Evolutionary conservation across 2,888 invertebrate species (phyloP).

Genomic region (Nomada ferruginata): DNA sequence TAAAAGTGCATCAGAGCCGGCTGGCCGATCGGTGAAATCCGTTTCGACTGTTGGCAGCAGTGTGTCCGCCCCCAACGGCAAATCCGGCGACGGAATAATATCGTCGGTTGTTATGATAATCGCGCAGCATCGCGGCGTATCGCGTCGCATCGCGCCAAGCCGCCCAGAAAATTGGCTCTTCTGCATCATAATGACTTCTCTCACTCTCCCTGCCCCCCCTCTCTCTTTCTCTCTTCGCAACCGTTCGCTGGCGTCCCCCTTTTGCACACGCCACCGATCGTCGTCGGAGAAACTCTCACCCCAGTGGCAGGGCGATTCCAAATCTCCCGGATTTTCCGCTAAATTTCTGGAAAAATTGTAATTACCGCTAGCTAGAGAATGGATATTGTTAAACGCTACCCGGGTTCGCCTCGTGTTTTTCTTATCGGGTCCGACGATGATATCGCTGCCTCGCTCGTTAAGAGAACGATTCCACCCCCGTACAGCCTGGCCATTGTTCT

Average conservation of each 20-base stretch:
- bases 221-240: background rate
- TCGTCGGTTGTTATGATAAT: conserved; percentile 84
- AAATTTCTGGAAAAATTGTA: conserved; percentile 70
- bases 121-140: conserved; percentile 81
- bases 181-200: conserved; percentile 84
- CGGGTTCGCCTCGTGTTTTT: background rate
- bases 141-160: conserved; percentile 83
- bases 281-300: conserved; percentile 39
- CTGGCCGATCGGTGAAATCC: conserved; percentile 72
- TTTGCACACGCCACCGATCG: conserved; percentile 27
- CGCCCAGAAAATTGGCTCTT: conserved; percentile 84
- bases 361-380: conserved; percentile 42
- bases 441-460: conserved; percentile 31
- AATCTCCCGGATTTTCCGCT: conserved; percentile 68
- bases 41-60: conserved; percentile 65
- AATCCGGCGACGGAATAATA: conserved; percentile 81
- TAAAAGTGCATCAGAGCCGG: conserved; percentile 82
- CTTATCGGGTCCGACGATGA: conserved; percentile 28
- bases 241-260: conserved; percentile 6
- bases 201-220: conserved; percentile 46
- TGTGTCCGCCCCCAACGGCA: conserved; percentile 36
- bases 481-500: background rate
- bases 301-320: conserved; percentile 31
- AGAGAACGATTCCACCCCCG: conserved; percentile 13
- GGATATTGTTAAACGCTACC: conserved; percentile 41